Conservation (phyloP, 2,888 invertebrate species). For the Aporophyla nigra region DNA sequence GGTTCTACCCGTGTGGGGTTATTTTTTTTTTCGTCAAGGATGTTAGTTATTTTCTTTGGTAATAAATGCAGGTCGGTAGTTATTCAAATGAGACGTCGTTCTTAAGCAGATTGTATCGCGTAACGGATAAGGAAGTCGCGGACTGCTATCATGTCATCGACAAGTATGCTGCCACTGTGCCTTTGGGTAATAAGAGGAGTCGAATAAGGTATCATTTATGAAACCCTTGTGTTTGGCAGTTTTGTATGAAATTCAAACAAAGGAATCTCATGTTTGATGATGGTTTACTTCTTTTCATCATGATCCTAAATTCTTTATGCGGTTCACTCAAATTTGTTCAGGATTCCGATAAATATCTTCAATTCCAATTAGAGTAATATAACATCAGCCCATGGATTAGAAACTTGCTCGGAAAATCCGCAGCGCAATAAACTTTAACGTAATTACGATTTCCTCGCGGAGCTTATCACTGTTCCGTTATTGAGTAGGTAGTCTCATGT, state of each 20-base stretch:
- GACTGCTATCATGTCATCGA: slow-evolving; percentile 82
- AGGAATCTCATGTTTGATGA: slow-evolving; percentile 12
- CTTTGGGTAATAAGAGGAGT: slow-evolving; percentile 60
- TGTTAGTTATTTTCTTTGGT: slow-evolving; percentile 77
- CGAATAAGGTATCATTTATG: slow-evolving; percentile 12
- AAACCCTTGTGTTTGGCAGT: neutral
- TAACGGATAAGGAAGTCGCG: slow-evolving; percentile 87
- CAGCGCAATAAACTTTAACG: slow-evolving; percentile 64
- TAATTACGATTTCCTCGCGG: slow-evolving; percentile 68
- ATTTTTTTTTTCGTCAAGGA: slow-evolving; percentile 75
- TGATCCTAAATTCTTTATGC: neutral
- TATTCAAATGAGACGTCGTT: slow-evolving; percentile 87
- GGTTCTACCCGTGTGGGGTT: slow-evolving; percentile 62
- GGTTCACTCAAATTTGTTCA: neutral
- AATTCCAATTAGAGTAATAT: slow-evolving; percentile 33
- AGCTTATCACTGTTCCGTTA: slow-evolving; percentile 70
- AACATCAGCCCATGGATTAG: slow-evolving; percentile 44
- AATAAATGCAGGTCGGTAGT: slow-evolving; percentile 80
- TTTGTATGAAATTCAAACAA: slow-evolving; percentile 4
- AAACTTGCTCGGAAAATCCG: slow-evolving; percentile 44
- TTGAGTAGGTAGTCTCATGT: slow-evolving; percentile 66
- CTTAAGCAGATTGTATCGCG: slow-evolving; percentile 83
- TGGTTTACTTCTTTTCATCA: slow-evolving; percentile 6
- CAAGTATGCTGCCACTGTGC: slow-evolving; percentile 73
- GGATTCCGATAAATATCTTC: slow-evolving; percentile 1